Evolutionary conservation across 2,797 vertebrate species (phyloP).

Genomic region (Sciaenops ocellatus): DNA sequence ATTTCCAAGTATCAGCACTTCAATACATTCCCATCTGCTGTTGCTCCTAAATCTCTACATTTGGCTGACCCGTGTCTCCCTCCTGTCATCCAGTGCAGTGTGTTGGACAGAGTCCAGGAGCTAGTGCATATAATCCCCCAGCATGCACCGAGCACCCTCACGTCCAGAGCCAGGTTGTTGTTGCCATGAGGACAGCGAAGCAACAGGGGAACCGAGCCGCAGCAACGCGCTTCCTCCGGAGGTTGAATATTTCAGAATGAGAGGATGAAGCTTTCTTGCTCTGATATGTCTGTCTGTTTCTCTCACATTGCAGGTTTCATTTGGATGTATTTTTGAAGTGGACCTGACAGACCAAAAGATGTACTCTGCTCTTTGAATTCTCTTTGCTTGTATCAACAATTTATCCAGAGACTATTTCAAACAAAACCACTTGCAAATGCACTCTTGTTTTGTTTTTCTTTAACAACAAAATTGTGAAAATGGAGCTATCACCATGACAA

Average conservation of each 20-base stretch:
- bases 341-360: constrained; percentile 12
- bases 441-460: background rate
- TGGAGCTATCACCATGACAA: constrained; percentile 49
- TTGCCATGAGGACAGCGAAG: constrained; percentile 74
- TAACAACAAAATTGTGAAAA: constrained; percentile 14
- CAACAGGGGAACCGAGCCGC: constrained; percentile 54
- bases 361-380: constrained; percentile 16
- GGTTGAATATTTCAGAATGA: constrained; percentile 26
- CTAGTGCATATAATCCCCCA: constrained; percentile 79
- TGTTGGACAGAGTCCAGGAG: constrained; percentile 77
- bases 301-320: constrained; percentile 35
- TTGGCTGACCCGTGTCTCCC: constrained; percentile 78
- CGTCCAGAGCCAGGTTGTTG: constrained; percentile 66
- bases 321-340: constrained; percentile 40
- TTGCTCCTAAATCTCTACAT: constrained; percentile 70
- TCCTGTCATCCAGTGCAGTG: constrained; percentile 70
- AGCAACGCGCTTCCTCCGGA: constrained; percentile 44
- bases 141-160: constrained; percentile 61
- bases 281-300: constrained; percentile 23
- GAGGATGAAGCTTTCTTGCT: constrained; percentile 38
- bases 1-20: constrained; percentile 44
- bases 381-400: constrained; percentile 6
- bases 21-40: constrained; percentile 77
- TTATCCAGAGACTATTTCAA: background rate
- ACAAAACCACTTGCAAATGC: background rate